Conservation (phyloP, 2,113 vertebrate species). For the Pontoporia blainvillei region DNA sequence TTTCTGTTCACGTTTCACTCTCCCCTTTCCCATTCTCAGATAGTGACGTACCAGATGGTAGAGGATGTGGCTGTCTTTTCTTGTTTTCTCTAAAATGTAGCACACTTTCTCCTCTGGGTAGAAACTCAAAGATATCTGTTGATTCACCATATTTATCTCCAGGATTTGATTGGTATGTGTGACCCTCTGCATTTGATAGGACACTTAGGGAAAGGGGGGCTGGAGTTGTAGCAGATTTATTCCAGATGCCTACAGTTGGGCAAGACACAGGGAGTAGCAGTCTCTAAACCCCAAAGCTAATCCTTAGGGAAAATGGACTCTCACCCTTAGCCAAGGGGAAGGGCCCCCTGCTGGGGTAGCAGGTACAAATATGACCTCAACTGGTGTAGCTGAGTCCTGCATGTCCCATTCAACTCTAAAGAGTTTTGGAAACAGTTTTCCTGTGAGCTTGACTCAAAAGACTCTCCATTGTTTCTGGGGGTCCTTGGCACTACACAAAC, state of each 20-base stretch:
- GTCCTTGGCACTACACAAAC: rapidly evolving
- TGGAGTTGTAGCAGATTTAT: background rate
- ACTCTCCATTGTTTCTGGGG: background rate
- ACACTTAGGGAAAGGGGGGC: background rate
- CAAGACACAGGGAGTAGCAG: rapidly evolving
- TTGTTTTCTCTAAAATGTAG: background rate
- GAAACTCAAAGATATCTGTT: background rate
- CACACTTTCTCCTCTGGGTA: background rate
- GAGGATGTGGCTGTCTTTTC: background rate
- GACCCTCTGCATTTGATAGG: background rate
- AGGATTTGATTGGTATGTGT: background rate
- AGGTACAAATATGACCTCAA: rapidly evolving
- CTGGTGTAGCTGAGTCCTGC: rapidly evolving
- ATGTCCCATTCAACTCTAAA: background rate
- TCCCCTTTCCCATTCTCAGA: background rate
- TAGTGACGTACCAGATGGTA: background rate
- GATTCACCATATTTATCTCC: background rate
- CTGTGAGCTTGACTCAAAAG: background rate
- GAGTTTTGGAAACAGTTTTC: background rate
- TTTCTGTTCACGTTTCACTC: background rate
- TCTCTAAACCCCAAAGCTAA: background rate
- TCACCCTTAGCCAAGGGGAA: background rate
- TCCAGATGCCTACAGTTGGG: background rate
- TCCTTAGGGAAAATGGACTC: background rate
- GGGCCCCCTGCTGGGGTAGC: rapidly evolving